Evolutionary conservation across 1,140 invertebrate species (phyloP).

Genomic region (Manduca sexta): DNA sequence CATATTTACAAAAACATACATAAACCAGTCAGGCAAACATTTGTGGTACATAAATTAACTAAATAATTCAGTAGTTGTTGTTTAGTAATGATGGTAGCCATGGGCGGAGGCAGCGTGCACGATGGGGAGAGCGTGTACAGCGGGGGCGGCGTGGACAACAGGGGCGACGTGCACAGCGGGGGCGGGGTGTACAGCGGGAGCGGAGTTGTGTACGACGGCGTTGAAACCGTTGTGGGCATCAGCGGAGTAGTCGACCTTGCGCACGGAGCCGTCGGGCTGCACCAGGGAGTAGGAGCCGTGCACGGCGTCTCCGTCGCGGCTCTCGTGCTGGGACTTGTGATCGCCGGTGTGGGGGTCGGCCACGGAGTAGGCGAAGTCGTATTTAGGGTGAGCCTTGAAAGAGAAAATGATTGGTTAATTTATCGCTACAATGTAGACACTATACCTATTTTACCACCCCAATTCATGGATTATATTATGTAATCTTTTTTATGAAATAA

Average conservation of each 20-base stretch:
- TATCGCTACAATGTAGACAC: no score
- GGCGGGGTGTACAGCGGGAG: slow-evolving; percentile 22
- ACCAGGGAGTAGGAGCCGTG: slow-evolving; percentile 58
- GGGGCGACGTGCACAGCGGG: slow-evolving; percentile 3
- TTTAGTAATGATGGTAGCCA: slow-evolving; percentile 5
- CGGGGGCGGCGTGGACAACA: slow-evolving; percentile 15
- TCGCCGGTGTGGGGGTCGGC: slow-evolving; percentile 53
- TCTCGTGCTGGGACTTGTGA: slow-evolving; percentile 51
- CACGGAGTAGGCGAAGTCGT: slow-evolving; percentile 70
- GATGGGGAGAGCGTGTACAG: slow-evolving; percentile 7
- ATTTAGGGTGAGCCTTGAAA: slow-evolving; percentile 65
- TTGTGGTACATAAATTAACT: no score
- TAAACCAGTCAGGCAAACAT: no score
- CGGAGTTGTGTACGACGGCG: slow-evolving; percentile 68
- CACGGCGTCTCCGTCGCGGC: slow-evolving; percentile 49
- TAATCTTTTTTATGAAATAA: no score
- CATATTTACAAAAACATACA: slow-evolving; percentile 15
- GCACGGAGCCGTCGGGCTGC: slow-evolving; percentile 63
- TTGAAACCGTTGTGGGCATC: slow-evolving; percentile 64
- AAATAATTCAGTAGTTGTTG: background rate
- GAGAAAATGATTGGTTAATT: no score
- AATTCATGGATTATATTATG: no score
- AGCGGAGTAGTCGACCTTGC: slow-evolving; percentile 63
- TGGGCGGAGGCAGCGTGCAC: slow-evolving; percentile 6
- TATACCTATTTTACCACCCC: no score